Evolutionary conservation across 2,888 invertebrate species (phyloP).

Genomic region (Hybos culiciformis): DNA sequence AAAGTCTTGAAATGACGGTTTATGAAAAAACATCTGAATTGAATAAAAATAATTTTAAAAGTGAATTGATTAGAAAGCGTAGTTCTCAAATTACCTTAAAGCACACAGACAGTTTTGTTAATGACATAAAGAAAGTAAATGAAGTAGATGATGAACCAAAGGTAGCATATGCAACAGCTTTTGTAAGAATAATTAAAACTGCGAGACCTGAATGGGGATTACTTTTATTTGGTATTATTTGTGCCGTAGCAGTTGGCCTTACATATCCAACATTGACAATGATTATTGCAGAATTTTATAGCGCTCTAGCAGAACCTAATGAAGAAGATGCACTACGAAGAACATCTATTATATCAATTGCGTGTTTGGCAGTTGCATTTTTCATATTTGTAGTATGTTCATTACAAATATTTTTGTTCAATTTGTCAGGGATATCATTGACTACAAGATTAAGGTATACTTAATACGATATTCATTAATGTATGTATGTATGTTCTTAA

Average conservation of each 20-base stretch:
- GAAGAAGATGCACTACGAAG: constrained; percentile 41
- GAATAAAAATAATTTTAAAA: not conserved
- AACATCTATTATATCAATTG: constrained; percentile 46
- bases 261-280: constrained; percentile 63
- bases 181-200: constrained; percentile 45
- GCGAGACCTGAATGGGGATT: constrained; percentile 56
- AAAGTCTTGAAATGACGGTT: too few species aligned
- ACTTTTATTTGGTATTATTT: constrained; percentile 47
- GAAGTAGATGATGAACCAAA: constrained; percentile 23
- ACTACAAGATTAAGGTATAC: constrained; percentile 49
- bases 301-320: constrained; percentile 49
- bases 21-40: not conserved
- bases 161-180: constrained; percentile 26
- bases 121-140: not conserved
- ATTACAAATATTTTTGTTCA: constrained; percentile 60
- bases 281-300: constrained; percentile 64
- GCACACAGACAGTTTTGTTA: constrained; percentile 18
- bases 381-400: constrained; percentile 52
- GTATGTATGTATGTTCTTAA: not conserved
- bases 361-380: constrained; percentile 51
- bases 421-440: constrained; percentile 59
- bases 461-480: not conserved
- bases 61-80: constrained; percentile 20
- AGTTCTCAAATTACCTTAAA: constrained; percentile 25
- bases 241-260: constrained; percentile 53